phyloP scores from a whole-genome alignment of 2,797 vertebrate species.

The Sebastes oblongus region DNA sequence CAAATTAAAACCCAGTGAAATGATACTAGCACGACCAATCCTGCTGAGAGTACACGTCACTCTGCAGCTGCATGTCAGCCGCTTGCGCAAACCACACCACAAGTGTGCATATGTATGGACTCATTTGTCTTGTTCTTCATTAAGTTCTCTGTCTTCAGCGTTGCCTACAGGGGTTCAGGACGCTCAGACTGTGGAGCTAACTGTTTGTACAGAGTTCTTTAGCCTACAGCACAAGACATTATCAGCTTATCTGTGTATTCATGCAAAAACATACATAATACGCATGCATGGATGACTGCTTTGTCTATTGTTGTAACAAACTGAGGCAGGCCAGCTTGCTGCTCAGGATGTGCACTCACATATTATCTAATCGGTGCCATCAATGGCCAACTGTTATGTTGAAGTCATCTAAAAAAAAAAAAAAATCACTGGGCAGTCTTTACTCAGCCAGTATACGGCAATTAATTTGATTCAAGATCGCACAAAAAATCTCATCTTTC shows the following conservation, averaged over 20 bases:
- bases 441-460: background rate
- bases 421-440: background rate
- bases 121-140: background rate
- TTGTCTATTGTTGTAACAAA: constrained; percentile 15
- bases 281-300: constrained; percentile 25
- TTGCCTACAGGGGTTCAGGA: background rate
- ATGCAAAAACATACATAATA: constrained; percentile 5
- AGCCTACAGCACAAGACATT: background rate
- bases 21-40: background rate
- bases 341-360: background rate
- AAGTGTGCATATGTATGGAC: background rate
- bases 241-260: constrained; percentile 40
- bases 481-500: background rate
- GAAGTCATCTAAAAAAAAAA: background rate
- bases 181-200: background rate
- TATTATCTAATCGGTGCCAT: background rate
- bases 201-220: background rate
- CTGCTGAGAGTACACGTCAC: background rate
- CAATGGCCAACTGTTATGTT: background rate
- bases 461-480: background rate
- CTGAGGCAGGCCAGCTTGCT: background rate
- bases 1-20: background rate
- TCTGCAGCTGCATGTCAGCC: background rate
- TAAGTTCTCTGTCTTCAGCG: background rate
- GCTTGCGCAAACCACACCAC: background rate